These are phyloP conservation scores for Sminthurides aquaticus DNA, from an alignment of 2,888 invertebrate species.

Conservation along the genomic window DNA sequence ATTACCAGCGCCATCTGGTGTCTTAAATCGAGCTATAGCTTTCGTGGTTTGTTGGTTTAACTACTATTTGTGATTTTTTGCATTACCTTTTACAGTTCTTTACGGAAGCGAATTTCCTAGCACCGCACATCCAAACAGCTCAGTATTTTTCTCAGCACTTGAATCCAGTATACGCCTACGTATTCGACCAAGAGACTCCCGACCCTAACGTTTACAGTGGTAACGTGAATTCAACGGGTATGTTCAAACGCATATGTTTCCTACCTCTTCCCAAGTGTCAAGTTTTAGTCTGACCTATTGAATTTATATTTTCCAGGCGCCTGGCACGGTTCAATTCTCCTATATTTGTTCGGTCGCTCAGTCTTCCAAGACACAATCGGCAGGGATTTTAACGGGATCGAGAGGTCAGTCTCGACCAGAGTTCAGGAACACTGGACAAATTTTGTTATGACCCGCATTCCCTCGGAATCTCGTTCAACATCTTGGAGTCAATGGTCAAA, in stretches of 20 bases:
- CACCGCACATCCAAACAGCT: constrained; percentile 55
- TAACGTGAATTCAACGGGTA: constrained; percentile 40
- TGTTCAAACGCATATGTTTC: background rate
- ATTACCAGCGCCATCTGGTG: too few species aligned
- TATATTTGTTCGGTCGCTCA: constrained; percentile 42
- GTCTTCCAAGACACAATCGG: constrained; percentile 51
- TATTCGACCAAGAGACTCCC: constrained; percentile 42
- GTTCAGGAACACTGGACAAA: constrained; percentile 40
- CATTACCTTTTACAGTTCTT: constrained; percentile 48
- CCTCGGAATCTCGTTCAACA: constrained; percentile 28
- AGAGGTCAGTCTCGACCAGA: constrained; percentile 45
- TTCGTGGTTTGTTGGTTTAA: too few species aligned
- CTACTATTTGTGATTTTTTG: background rate
- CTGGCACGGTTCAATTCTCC: constrained; percentile 42
- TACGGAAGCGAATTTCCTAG: constrained; percentile 54
- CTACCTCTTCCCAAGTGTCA: background rate
- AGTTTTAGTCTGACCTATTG: background rate
- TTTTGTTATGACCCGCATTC: constrained; percentile 32
- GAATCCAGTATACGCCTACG: constrained; percentile 41
- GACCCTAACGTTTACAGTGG: constrained; percentile 42
- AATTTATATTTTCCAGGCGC: constrained; percentile 36
- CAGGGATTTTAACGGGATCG: constrained; percentile 55
- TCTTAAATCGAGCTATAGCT: too few species aligned
- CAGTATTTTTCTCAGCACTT: constrained; percentile 46
- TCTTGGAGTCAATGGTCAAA: constrained; percentile 40